Percentiles rank a stretch among this genome's conserved stretches.
phyloP scores from a whole-genome alignment of 2,888 invertebrate genomes.

The Megalurothrips usitatus region DNA sequence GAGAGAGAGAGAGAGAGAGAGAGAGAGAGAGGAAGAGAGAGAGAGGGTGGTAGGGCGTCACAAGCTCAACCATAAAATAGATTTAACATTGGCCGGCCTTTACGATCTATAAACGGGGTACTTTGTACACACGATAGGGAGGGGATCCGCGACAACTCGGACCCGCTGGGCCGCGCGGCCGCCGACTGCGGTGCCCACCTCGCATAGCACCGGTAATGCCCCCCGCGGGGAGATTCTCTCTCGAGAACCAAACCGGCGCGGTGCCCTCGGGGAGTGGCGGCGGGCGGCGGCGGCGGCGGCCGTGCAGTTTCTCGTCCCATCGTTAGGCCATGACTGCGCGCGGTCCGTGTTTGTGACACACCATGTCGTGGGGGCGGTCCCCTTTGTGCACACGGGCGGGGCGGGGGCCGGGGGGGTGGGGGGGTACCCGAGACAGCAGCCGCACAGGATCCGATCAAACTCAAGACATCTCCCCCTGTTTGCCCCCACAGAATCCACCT shows the following conservation, averaged over 20 bases:
- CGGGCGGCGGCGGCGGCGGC: too few relatives aligned
- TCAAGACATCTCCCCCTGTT: not conserved
- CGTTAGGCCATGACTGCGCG: not conserved
- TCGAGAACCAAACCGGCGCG: too few relatives aligned
- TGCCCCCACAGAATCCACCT: not conserved
- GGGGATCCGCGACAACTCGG: not conserved
- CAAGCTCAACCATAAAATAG: not conserved
- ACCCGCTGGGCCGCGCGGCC: too few relatives aligned
- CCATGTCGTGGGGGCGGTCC: not conserved
- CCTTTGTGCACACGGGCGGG: not conserved
- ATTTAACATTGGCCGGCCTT: slow-evolving; percentile 1
- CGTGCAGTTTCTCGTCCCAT: not conserved
- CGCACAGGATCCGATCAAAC: not conserved
- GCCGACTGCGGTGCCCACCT: too few relatives aligned
- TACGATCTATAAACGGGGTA: not conserved
- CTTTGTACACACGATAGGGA: not conserved
- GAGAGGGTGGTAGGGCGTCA: too few relatives aligned
- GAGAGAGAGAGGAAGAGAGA: too few relatives aligned
- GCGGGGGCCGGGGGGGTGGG: too few relatives aligned
- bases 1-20: too few relatives aligned
- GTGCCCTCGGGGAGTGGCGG: too few relatives aligned
- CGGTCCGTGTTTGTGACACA: not conserved
- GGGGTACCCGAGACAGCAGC: too few relatives aligned
- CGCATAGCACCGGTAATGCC: too few relatives aligned
- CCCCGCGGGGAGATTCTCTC: too few relatives aligned